phyloP scores from a whole-genome alignment of 1,140 invertebrate genomes.

The Drosophila pseudoobscura region DNA sequence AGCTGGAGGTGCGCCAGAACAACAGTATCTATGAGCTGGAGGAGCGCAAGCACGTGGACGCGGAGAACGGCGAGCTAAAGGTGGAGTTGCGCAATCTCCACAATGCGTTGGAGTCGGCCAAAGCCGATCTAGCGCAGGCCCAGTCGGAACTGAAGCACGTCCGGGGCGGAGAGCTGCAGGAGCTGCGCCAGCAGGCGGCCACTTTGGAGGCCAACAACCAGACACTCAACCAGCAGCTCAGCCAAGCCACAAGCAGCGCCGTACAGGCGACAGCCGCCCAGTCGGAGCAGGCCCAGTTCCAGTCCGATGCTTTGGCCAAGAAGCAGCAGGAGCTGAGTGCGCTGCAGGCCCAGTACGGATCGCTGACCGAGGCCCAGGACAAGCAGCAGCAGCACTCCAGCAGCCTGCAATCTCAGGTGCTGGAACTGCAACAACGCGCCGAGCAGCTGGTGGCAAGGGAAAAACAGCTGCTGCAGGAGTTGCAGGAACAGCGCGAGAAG shows the following conservation, averaged over 20 bases:
- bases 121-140: constrained; percentile 53
- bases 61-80: constrained; percentile 68
- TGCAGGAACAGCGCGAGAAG: constrained; percentile 88
- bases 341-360: constrained; percentile 43
- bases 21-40: constrained; percentile 78
- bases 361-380: constrained; percentile 43
- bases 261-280: constrained; percentile 56
- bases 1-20: constrained; percentile 72
- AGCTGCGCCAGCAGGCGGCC: constrained; percentile 46
- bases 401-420: constrained; percentile 62
- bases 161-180: constrained; percentile 58
- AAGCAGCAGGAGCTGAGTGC: constrained; percentile 41
- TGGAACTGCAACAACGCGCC: constrained; percentile 56
- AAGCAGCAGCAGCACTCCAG: constrained; percentile 50
- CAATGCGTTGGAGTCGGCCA: constrained; percentile 66
- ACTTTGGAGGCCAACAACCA: constrained; percentile 51
- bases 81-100: constrained; percentile 70
- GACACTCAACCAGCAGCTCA: constrained; percentile 39
- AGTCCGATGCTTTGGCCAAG: constrained; percentile 45
- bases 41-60: constrained; percentile 69
- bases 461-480: constrained; percentile 83
- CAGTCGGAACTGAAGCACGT: constrained; percentile 55
- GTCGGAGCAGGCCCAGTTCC: constrained; percentile 59
- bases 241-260: constrained; percentile 49
- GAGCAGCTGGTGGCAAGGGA: constrained; percentile 65